Evolutionary conservation across 2,888 invertebrate species (phyloP).

Genomic region (Margaritifera margaritifera): DNA sequence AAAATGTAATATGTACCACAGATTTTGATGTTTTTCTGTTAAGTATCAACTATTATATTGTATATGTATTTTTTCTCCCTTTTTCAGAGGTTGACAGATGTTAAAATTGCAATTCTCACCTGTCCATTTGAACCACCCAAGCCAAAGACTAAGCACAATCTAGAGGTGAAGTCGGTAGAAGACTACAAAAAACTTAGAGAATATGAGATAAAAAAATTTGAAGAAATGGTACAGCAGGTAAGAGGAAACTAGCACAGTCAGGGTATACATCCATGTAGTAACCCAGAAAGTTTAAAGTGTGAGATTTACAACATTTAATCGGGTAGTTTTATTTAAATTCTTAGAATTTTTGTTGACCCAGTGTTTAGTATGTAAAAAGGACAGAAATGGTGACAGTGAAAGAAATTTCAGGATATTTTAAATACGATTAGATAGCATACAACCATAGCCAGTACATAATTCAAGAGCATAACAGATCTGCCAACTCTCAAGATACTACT

Average conservation of each 20-base stretch:
- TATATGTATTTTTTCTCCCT: constrained; percentile 1
- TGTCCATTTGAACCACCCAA: constrained; percentile 99
- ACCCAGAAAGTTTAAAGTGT: too few relatives aligned
- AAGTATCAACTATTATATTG: not conserved
- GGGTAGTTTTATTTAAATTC: too few relatives aligned
- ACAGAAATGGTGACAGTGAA: too few relatives aligned
- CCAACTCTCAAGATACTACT: too few relatives aligned
- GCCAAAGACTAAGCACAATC: constrained; percentile 99
- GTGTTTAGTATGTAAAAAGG: too few relatives aligned
- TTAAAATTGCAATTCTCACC: constrained; percentile 96
- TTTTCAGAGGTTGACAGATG: constrained; percentile 81
- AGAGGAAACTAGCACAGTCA: not conserved
- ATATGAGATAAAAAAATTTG: constrained; percentile 96
- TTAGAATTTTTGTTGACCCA: too few relatives aligned
- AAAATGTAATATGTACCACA: not conserved
- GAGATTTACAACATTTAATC: too few relatives aligned
- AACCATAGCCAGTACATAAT: too few relatives aligned
- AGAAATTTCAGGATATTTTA: too few relatives aligned
- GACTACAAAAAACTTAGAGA: constrained; percentile 93
- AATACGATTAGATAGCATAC: too few relatives aligned
- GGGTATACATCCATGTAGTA: too few relatives aligned
- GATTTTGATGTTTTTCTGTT: not conserved
- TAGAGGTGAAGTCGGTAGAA: constrained; percentile 95
- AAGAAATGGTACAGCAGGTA: constrained; percentile 87
- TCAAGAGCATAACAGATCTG: too few relatives aligned